These are phyloP conservation scores for Stictocephala bisonia DNA, from an alignment of 2,888 invertebrate genomes.

Conservation along the genomic window DNA sequence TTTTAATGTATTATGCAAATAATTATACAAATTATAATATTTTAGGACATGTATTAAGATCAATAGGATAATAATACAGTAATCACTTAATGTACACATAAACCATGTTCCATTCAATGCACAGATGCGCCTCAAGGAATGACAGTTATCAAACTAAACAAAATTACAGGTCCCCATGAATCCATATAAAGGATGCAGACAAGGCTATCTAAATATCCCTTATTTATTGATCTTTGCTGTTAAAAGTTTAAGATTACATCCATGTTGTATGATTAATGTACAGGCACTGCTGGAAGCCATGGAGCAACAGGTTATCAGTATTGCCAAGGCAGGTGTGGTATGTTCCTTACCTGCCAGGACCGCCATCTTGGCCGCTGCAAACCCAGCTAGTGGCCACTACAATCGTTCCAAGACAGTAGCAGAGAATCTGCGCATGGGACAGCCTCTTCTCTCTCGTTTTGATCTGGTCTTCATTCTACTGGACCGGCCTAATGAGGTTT, in stretches of 20 bases:
- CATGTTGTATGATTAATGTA: slow-evolving; percentile 52
- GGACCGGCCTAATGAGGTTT: slow-evolving; percentile 87
- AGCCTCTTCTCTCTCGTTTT: slow-evolving; percentile 89
- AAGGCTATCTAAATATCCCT: neutral
- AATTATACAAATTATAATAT: no score
- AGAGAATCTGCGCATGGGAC: slow-evolving; percentile 89
- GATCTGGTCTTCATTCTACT: slow-evolving; percentile 92
- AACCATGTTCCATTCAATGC: no score
- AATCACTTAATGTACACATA: no score
- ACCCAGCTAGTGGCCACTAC: slow-evolving; percentile 91
- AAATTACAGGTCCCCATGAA: no score
- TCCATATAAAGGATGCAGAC: no score
- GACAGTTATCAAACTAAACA: no score
- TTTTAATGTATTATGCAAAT: no score
- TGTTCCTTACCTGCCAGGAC: slow-evolving; percentile 85
- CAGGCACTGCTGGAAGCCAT: slow-evolving; percentile 90
- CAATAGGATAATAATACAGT: no score
- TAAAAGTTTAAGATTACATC: neutral
- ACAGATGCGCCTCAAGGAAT: no score
- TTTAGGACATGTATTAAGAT: no score
- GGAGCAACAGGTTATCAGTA: slow-evolving; percentile 92
- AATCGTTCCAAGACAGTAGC: slow-evolving; percentile 87
- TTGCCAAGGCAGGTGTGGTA: slow-evolving; percentile 90
- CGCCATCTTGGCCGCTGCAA: slow-evolving; percentile 92
- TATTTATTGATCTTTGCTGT: neutral